Conservation (phyloP, 2,797 vertebrate species). For the Tokudaia tokunoshimensis region DNA sequence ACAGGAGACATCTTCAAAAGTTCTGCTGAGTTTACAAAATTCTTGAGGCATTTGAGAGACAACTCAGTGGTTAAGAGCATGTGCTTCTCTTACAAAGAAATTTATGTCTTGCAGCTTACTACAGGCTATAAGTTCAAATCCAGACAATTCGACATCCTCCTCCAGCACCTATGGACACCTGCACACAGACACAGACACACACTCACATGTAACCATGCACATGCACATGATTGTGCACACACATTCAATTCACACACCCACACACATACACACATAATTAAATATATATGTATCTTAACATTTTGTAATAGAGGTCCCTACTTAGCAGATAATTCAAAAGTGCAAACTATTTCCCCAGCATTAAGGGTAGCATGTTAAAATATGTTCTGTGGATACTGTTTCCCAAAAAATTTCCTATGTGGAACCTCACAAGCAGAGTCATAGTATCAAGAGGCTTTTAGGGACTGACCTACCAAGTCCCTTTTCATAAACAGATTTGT, state of each 20-base stretch:
- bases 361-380: conserved; percentile 61
- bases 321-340: conserved; percentile 56
- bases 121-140: neutral
- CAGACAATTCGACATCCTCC: too few relatives aligned
- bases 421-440: neutral
- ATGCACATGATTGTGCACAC: neutral
- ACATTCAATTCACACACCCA: neutral
- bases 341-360: conserved; percentile 44
- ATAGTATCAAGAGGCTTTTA: neutral
- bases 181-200: neutral
- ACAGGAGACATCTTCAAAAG: neutral
- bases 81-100: neutral
- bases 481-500: neutral
- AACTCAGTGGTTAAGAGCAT: neutral
- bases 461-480: neutral
- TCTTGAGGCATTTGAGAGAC: neutral
- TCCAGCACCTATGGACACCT: neutral
- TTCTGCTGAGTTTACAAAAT: neutral
- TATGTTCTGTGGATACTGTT: neutral
- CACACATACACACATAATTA: neutral
- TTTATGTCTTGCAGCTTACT: neutral
- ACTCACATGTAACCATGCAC: neutral
- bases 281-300: neutral
- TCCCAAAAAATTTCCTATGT: neutral
- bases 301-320: conserved; percentile 48